phyloP scores from a whole-genome alignment of 2,888 invertebrate genomes.

The Rhagophthalmus giganteus region DNA sequence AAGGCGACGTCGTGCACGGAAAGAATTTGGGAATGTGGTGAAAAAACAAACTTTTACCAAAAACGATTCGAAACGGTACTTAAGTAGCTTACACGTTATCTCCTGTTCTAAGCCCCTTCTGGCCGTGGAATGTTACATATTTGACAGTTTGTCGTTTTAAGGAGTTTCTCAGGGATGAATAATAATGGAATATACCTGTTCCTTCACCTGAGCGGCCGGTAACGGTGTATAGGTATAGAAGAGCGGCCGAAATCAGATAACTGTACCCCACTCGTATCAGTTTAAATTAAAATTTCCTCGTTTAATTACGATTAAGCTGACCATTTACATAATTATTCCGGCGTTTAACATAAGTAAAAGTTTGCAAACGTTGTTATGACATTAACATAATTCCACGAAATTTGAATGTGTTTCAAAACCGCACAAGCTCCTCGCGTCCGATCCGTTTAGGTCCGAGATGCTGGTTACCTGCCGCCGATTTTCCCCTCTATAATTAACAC shows the following conservation, averaged over 20 bases:
- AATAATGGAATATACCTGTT: conserved; percentile 20
- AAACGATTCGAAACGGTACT: background rate
- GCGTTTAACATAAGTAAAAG: conserved; percentile 1
- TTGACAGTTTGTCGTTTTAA: conserved; percentile 15
- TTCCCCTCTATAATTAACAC: conserved; percentile 30
- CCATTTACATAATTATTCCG: background rate
- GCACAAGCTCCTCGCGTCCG: background rate
- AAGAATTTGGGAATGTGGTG: background rate
- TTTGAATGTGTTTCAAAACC: too few species aligned
- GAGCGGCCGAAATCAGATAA: conserved; percentile 36
- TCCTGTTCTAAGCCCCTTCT: background rate
- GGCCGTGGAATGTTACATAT: conserved; percentile 4
- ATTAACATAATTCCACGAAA: too few species aligned
- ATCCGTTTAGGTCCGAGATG: background rate
- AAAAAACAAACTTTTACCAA: background rate
- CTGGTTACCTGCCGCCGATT: conserved; percentile 20
- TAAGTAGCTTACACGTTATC: background rate
- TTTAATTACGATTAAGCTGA: too few species aligned
- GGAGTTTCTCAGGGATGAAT: conserved; percentile 14
- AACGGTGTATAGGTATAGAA: conserved; percentile 15
- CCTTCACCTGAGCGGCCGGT: conserved; percentile 14
- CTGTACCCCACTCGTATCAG: conserved; percentile 34
- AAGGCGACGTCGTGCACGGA: background rate
- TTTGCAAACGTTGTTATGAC: too few species aligned
- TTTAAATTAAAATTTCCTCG: conserved; percentile 35